phyloP scores from a whole-genome alignment of 2,113 vertebrate species.

The Todiramphus saurophagus region DNA sequence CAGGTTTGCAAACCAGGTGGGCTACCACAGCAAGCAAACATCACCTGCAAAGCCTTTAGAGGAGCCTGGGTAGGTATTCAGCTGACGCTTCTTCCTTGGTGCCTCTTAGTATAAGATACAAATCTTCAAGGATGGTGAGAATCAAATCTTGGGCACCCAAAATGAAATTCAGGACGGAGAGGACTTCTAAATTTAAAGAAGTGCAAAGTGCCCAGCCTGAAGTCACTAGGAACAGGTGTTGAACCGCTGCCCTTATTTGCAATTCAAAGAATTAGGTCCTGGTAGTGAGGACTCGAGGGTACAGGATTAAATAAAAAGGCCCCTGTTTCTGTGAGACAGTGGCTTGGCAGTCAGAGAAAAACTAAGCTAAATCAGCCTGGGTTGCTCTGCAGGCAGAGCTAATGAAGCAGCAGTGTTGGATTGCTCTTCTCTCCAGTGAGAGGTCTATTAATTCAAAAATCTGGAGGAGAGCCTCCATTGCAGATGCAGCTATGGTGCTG shows the following conservation, averaged over 20 bases:
- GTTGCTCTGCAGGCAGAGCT: background rate
- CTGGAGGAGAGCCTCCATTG: background rate
- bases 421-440: background rate
- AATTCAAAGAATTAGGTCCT: background rate
- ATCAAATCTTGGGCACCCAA: background rate
- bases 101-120: background rate
- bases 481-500: background rate
- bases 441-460: background rate
- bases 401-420: background rate
- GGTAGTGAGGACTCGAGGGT: background rate
- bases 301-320: background rate
- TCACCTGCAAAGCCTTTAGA: background rate
- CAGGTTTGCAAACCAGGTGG: background rate
- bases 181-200: background rate
- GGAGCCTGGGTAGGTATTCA: background rate
- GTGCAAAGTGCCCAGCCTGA: background rate
- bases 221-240: background rate
- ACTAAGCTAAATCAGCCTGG: accelerated
- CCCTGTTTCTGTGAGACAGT: background rate
- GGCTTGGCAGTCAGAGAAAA: background rate
- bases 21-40: background rate
- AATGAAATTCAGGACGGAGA: background rate
- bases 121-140: accelerated
- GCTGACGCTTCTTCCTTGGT: background rate
- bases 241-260: background rate